Conservation (phyloP, 2,797 vertebrate genomes). For the Phataginus tricuspis region DNA sequence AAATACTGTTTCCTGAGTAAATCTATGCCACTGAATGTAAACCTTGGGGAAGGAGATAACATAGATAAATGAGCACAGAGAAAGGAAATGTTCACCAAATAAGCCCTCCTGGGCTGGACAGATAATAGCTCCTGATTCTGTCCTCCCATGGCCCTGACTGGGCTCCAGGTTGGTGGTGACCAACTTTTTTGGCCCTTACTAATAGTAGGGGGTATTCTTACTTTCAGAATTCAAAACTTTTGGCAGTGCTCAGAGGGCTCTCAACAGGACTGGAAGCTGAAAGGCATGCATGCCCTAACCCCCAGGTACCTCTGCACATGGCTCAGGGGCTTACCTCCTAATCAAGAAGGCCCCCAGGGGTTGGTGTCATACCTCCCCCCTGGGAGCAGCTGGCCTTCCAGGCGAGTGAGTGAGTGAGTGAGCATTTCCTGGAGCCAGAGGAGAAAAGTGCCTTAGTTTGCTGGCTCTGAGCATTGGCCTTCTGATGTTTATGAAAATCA, state of each 20-base stretch:
- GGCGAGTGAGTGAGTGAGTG: slow-evolving; percentile 73
- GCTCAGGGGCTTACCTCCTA: slow-evolving; percentile 69
- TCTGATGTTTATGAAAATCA: not conserved
- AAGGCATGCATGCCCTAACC: slow-evolving; percentile 86
- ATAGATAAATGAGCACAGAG: not conserved
- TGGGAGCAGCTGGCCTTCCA: slow-evolving; percentile 17
- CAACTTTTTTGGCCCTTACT: not conserved
- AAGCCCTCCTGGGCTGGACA: not conserved
- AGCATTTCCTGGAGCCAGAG: not conserved
- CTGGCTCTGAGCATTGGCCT: not conserved
- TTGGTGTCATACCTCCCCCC: not conserved
- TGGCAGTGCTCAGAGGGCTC: slow-evolving; percentile 82
- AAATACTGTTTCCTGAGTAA: slow-evolving; percentile 90
- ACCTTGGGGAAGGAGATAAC: not conserved
- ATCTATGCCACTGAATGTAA: slow-evolving; percentile 67
- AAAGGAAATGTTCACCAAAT: not conserved
- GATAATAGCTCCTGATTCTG: not conserved
- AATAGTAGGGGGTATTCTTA: slow-evolving; percentile 40
- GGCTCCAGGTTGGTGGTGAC: not conserved
- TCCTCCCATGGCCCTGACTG: not conserved
- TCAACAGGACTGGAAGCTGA: slow-evolving; percentile 78
- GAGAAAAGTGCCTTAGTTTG: not conserved
- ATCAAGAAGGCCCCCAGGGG: not conserved
- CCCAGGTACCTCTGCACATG: slow-evolving; percentile 83
- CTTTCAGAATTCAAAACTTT: slow-evolving; percentile 86